A percentile compares a stretch with the other conserved stretches of the same genome.
Evolutionary conservation across 2,797 vertebrate genomes (phyloP).

Genomic region (Typhlichthys eigenmanni): DNA sequence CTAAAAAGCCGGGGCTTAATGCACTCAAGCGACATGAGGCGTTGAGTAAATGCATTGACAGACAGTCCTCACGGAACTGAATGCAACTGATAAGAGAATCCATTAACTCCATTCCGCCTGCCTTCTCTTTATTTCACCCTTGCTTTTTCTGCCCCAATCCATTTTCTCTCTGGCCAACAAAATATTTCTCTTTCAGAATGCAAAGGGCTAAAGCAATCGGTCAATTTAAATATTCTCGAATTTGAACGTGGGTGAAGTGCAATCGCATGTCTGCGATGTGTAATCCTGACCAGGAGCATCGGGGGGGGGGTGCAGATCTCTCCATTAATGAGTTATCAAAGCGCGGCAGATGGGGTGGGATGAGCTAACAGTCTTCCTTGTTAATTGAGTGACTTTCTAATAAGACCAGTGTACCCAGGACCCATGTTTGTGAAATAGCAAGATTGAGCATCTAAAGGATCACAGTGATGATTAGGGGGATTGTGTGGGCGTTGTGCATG

Average conservation of each 20-base stretch:
- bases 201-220: conserved; percentile 58
- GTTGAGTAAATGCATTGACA: conserved; percentile 69
- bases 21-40: conserved; percentile 60
- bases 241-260: conserved; percentile 64
- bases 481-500: conserved; percentile 1
- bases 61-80: conserved; percentile 68
- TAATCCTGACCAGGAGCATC: conserved; percentile 74
- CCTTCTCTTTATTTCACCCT: conserved; percentile 58
- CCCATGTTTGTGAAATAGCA: conserved; percentile 45
- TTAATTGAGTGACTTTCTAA: conserved; percentile 77
- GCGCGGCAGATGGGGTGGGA: conserved; percentile 73
- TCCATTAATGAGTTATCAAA: conserved; percentile 81
- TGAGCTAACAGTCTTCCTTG: conserved; percentile 70
- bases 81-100: conserved; percentile 75
- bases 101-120: conserved; percentile 63
- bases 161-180: conserved; percentile 37
- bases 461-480: conserved; percentile 28
- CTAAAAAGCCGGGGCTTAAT: conserved; percentile 70
- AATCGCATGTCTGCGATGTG: conserved; percentile 59
- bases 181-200: conserved; percentile 65
- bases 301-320: conserved; percentile 55
- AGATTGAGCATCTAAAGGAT: conserved; percentile 59
- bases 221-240: conserved; percentile 71
- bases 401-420: conserved; percentile 65
- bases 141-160: conserved; percentile 20